These are phyloP conservation scores for Edolisoma coerulescens DNA, from an alignment of 2,113 vertebrate species.

Conservation along the genomic window DNA sequence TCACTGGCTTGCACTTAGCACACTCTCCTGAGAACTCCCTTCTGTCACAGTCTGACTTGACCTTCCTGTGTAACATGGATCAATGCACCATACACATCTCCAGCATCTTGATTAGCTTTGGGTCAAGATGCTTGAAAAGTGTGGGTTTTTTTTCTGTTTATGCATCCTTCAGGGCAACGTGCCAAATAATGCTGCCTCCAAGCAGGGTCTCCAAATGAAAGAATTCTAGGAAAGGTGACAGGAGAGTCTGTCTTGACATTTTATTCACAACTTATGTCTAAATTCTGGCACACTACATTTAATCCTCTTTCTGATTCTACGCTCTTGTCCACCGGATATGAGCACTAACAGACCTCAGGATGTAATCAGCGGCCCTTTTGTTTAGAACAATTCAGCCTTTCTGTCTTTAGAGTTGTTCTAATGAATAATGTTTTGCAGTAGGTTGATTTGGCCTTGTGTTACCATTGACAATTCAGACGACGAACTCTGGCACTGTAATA, in stretches of 20 bases:
- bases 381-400: neutral
- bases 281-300: neutral
- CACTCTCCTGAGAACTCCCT: neutral
- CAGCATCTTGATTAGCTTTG: neutral
- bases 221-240: neutral
- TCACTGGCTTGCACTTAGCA: neutral
- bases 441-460: neutral
- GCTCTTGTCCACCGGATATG: neutral
- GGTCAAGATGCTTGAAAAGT: neutral
- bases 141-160: neutral
- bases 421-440: neutral
- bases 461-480: neutral
- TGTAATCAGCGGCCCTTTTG: neutral
- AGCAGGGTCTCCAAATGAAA: neutral
- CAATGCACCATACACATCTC: neutral
- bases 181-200: neutral
- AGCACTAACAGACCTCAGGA: neutral
- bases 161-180: neutral
- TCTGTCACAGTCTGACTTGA: neutral
- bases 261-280: neutral
- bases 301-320: neutral
- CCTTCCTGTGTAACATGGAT: neutral
- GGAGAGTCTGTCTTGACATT: neutral
- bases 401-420: neutral
- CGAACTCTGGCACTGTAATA: neutral